A percentile compares a stretch with the other conserved stretches of the same genome.
phyloP scores from a whole-genome alignment of 1,140 invertebrate species.

The Myzus persicae region DNA sequence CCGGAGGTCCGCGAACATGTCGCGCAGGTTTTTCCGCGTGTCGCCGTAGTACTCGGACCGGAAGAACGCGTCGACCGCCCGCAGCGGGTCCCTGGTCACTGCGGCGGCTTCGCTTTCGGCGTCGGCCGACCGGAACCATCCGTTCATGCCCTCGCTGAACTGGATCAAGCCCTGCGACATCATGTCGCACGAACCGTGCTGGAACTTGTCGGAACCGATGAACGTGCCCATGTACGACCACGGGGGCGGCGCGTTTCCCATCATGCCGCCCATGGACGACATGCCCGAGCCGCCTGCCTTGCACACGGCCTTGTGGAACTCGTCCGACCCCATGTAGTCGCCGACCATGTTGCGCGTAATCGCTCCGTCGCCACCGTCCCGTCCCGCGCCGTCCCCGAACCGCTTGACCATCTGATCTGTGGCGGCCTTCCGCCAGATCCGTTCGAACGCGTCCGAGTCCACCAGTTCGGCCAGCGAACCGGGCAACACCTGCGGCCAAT shows the following conservation, averaged over 20 bases:
- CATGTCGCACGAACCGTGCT: conserved; percentile 44
- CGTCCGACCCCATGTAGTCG: conserved; percentile 37
- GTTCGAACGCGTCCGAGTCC: conserved; percentile 24
- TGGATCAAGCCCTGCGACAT: conserved; percentile 7
- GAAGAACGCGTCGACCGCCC: conserved; percentile 31
- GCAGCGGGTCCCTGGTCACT: neutral
- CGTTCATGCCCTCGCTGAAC: conserved; percentile 29
- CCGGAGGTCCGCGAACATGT: conserved; percentile 32
- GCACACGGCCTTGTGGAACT: conserved; percentile 24
- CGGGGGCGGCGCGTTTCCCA: conserved; percentile 6
- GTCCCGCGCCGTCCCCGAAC: neutral
- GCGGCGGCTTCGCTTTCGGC: neutral
- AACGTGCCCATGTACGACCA: conserved; percentile 41
- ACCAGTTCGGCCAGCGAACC: conserved; percentile 19
- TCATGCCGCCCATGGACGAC: conserved; percentile 30
- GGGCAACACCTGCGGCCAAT: conserved; percentile 48
- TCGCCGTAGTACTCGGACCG: neutral
- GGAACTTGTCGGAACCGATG: conserved; percentile 32
- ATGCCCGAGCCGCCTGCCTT: neutral
- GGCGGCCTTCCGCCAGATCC: conserved; percentile 22
- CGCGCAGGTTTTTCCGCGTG: neutral
- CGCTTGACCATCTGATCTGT: neutral
- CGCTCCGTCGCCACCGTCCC: neutral
- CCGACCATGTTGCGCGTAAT: conserved; percentile 27
- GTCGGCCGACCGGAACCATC: neutral